A percentile compares a stretch with the other conserved stretches of the same genome.
These are phyloP conservation scores for Cichladusa arquata DNA, from an alignment of 2,113 vertebrate genomes.

Conservation along the genomic window DNA sequence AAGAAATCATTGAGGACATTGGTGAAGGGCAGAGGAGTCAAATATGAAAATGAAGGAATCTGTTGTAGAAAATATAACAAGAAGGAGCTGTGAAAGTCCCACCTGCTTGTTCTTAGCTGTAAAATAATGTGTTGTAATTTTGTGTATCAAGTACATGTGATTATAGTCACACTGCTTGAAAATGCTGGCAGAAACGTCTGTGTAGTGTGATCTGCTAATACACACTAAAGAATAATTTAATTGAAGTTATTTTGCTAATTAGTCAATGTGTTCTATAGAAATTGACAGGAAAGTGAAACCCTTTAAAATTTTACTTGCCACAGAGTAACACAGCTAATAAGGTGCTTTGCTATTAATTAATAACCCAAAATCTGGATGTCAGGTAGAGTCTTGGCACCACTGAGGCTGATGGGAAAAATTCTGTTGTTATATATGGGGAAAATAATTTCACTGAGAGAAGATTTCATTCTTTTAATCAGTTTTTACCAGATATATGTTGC, in stretches of 20 bases:
- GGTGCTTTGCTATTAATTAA: background rate
- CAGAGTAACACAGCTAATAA: background rate
- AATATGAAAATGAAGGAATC: background rate
- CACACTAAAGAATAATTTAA: background rate
- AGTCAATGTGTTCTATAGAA: background rate
- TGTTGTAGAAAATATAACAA: background rate
- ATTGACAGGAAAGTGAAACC: background rate
- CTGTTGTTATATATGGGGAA: background rate
- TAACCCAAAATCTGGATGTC: background rate
- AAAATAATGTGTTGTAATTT: conserved; percentile 6
- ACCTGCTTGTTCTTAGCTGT: background rate
- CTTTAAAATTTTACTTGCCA: background rate
- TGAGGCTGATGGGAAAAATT: background rate
- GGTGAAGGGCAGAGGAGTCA: conserved; percentile 32
- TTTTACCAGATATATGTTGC: background rate
- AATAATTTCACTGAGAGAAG: background rate
- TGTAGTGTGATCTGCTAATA: background rate
- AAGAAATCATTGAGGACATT: background rate
- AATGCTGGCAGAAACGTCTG: background rate
- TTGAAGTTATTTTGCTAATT: background rate
- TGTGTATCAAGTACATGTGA: background rate
- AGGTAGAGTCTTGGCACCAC: background rate
- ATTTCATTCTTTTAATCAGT: background rate
- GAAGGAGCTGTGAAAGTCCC: background rate
- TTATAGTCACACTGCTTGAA: background rate